Percentiles rank a stretch among this genome's conserved stretches.
Conservation (phyloP, 2,888 invertebrate species). For the Dexiosoma caninum region DNA sequence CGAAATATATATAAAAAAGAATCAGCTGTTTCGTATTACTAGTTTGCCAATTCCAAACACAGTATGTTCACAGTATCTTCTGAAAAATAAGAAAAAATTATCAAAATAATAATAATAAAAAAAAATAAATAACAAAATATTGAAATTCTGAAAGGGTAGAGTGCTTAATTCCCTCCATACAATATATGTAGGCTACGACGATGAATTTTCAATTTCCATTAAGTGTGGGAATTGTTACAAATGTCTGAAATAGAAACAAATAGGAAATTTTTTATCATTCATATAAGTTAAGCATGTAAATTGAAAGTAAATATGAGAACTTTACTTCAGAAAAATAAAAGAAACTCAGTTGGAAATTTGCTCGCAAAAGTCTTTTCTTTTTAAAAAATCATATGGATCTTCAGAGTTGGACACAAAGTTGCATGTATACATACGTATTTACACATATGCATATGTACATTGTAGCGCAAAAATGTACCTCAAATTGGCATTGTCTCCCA, state of each 20-base stretch:
- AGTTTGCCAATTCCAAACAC: too few species aligned
- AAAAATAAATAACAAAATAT: too few species aligned
- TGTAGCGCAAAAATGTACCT: conserved; percentile 40
- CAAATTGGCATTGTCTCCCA: background rate
- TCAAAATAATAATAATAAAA: too few species aligned
- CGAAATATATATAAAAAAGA: too few species aligned
- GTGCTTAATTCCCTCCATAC: too few species aligned
- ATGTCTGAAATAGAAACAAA: conserved; percentile 33
- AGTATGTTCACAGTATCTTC: too few species aligned
- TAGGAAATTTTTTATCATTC: conserved; percentile 40
- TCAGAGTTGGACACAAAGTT: conserved; percentile 23
- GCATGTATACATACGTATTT: too few species aligned
- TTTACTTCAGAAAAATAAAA: background rate
- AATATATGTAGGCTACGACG: too few species aligned
- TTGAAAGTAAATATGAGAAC: conserved; percentile 47
- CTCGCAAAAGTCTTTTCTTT: background rate
- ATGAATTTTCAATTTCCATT: conserved; percentile 45
- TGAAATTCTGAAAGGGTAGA: too few species aligned
- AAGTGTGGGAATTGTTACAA: conserved; percentile 57
- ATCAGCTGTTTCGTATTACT: too few species aligned
- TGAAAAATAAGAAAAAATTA: too few species aligned
- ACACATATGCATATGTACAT: too few species aligned
- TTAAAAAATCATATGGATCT: background rate
- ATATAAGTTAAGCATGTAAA: conserved; percentile 45
- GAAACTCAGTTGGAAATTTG: background rate